Evolutionary conservation across 92 coral and sea anemone genomes (phyloP), one percentile per base, ranked within the genome.

Genomic region (Actinostola sp.): DNA sequence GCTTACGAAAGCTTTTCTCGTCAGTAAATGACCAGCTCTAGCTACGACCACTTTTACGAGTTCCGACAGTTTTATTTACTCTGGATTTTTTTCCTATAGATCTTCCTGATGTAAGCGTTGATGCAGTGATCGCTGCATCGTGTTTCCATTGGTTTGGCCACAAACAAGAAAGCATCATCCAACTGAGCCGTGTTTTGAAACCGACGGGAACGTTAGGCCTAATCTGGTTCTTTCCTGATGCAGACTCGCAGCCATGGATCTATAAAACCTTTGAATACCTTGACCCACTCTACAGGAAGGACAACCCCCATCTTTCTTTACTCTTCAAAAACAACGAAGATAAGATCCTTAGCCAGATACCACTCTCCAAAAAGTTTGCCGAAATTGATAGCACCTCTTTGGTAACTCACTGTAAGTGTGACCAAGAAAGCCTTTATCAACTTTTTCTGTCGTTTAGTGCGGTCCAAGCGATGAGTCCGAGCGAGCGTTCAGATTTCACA

Each of bases 141-240:
- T 71, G 77, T 58, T 82, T 78, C 26, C 88, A 83, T 32, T 87
- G 85, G 88, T 83, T 83, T 48, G 77, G 75, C 26, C 23, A 66
- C 45, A 83, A 57, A n/a, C 52, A 82, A 53, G 61, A 72, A 34
- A 78, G 82, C 32, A 25, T 83, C 57, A 54, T 44, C 1, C 82
- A 87, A 56, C 78, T 87, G n/a, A 20, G 33, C 66, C 71, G 89
- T 10, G 70, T 87, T 12, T 65, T 87, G n/a, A 41, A 19, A 12
- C 79, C 88, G 10, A 76, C 56, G 26, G 92, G 89, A 1, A 38
- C 51, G 44, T 66, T 83, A 9, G 92, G 92, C 2, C 33, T 87
- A 30, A 35, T 66, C 12, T 82, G 82, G 81, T 29, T 6, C 19
- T 7, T 44, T 10, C 82, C 82, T 1, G 87, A 73, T 48, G 42